Conservation (phyloP, 1,140 invertebrate species). For the Tenebrio molitor region DNA sequence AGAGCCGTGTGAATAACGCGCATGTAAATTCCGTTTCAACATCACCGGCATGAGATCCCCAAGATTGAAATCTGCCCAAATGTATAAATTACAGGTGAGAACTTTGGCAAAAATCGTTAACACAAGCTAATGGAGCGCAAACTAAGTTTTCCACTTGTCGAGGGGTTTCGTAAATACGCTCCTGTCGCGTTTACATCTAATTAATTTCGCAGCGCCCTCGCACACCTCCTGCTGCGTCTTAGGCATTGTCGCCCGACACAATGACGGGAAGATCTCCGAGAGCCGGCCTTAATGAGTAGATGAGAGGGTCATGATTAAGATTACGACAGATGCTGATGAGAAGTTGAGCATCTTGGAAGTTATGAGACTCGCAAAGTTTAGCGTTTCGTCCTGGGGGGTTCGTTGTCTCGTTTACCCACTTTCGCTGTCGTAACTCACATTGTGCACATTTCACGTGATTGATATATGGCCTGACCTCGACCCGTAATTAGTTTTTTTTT, state of each 20-base stretch:
- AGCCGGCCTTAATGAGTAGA: conserved; percentile 30
- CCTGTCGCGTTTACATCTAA: conserved; percentile 25
- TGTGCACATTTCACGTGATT: not conserved
- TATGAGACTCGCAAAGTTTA: conserved; percentile 8
- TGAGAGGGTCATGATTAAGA: conserved; percentile 35
- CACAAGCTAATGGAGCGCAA: not conserved
- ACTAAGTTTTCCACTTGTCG: conserved; percentile 4
- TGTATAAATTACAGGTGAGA: not conserved
- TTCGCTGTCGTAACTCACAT: not conserved
- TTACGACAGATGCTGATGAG: conserved; percentile 37
- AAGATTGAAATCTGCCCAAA: not conserved
- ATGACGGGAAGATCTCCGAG: conserved; percentile 26
- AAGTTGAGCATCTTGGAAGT: conserved; percentile 19
- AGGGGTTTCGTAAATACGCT: not conserved
- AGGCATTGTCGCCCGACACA: conserved; percentile 16
- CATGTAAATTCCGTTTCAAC: not conserved
- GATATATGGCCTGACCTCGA: not conserved
- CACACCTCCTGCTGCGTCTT: conserved; percentile 23
- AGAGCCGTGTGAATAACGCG: not conserved
- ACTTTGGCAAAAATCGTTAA: not conserved
- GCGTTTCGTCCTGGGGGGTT: not conserved
- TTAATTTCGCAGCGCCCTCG: conserved; percentile 30
- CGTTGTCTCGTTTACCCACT: conserved; percentile 2
- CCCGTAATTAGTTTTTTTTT: no score
- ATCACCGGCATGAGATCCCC: not conserved